Evolutionary conservation across 2,797 vertebrate genomes (phyloP), one percentile per base, ranked within the genome.

Genomic region (Ctenochaetus hawaiiensis): DNA sequence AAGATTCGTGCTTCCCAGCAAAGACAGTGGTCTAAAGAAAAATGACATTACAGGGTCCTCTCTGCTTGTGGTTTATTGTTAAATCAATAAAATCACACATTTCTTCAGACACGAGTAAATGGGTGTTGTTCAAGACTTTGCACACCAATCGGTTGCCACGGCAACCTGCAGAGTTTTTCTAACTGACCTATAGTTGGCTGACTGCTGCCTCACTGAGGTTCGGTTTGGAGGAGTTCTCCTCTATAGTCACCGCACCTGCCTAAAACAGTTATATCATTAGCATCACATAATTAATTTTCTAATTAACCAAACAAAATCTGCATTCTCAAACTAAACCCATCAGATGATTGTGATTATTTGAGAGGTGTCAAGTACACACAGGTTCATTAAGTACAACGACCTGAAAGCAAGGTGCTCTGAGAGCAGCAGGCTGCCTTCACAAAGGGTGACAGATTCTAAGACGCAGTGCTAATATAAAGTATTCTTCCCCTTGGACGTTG

Each of bases 111-210:
- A 56, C 66, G 16, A n/a, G 53, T 80, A 81, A 75, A 87, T 57
- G 58, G 61, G 61, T 83, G 86, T 77, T 81, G 80, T 88, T 89
- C 66, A 67, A 81, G 82, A 84, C 82, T 79, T 88, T 75, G 87
- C 87, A 80, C 87, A 83, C 80, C 83, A 80, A 91, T 84, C 39
- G 39, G 92, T 93, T 92, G 77, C 88, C 86, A 88, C 34, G 82
- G 89, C 78, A 93, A 93, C 93, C 76, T 65, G 76, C 81, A 52
- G 80, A 86, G 62, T 86, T 86, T 82, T 87, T 83, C 63, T 18
- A 77, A 58, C 44, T 81, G 86, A 86, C 84, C 87, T 88, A 63
- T 58, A 89, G 77, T 89, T 80, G 65, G 80, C 78, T 82, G 85
- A 82, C 81, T 87, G 72, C 87, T 85, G 82, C 87, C 82, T 89